These are phyloP conservation scores for Episyrphus balteatus DNA, from an alignment of 1,140 invertebrate genomes.

Conservation along the genomic window DNA sequence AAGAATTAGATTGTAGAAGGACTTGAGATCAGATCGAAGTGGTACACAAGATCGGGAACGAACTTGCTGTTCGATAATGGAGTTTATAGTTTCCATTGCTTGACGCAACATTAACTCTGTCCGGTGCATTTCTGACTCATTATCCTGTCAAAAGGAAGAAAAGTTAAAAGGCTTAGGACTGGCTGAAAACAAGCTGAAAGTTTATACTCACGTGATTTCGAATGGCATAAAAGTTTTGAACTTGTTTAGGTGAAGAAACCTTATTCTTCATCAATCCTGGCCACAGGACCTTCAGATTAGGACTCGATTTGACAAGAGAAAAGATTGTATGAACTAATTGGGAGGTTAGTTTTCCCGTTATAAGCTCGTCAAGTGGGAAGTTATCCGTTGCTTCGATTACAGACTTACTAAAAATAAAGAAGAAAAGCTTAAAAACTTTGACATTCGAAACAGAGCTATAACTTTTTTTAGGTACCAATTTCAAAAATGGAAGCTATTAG, in stretches of 20 bases:
- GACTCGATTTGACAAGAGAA: conserved; percentile 1
- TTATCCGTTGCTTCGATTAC: background rate
- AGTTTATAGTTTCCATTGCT: conserved; percentile 20
- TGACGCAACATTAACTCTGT: conserved; percentile 19
- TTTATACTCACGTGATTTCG: background rate
- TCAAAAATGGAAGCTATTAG: too few species aligned
- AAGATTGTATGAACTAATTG: conserved; percentile 7
- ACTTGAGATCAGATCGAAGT: conserved; percentile 17
- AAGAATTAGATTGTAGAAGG: conserved; percentile 24
- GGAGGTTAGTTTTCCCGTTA: conserved; percentile 2
- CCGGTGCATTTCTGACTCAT: conserved; percentile 7
- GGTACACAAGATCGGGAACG: conserved; percentile 17
- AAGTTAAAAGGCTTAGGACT: background rate
- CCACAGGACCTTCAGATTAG: conserved; percentile 6
- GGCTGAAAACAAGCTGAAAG: background rate
- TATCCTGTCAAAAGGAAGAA: background rate
- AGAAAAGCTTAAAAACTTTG: too few species aligned
- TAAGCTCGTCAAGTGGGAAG: background rate
- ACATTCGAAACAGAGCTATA: too few species aligned
- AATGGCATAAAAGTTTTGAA: background rate
- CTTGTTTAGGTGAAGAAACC: background rate
- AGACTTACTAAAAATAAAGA: too few species aligned
- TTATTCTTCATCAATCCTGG: conserved; percentile 3
- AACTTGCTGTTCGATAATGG: conserved; percentile 24
- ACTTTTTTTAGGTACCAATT: too few species aligned